Evolutionary conservation across 1,140 invertebrate species (phyloP), one percentile per base, ranked within the genome.

Genomic region (Orussus abietinus): DNA sequence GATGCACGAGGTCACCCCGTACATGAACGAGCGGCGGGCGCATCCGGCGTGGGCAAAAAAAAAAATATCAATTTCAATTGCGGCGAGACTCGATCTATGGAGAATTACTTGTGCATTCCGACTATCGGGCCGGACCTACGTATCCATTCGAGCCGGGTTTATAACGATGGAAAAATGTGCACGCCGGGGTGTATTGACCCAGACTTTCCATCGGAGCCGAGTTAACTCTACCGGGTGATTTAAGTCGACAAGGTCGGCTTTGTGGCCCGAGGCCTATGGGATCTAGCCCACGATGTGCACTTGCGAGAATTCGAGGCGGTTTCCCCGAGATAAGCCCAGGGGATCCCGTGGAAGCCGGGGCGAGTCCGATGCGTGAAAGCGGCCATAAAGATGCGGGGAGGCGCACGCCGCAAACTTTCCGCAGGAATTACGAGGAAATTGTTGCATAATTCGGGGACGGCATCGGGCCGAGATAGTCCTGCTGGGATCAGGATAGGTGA

Each of bases 61-160:
- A 52, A 57, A 55, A 58, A 64, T 60, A 59, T 57, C 59, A 59
- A 60, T 63, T 60, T 57, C 59, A 59, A 62, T 60, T 62, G 57
- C 39, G 57, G 56, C 56, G 49, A 53, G 40, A 56, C 56, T 63
- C 57, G 47, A 60, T 63, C 47, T 60, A 46, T 42, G 53, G 32
- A 40, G 38, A 53, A 46, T 43, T 36, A 44, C 54, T 58, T 56
- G 50, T 40, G 47, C 49, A 45, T 51, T 60, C 57, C 48, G 53
- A 25, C 36, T 43, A 30, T 26, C 37, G 47, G 33, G 40, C 45
- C 50, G 38, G 35, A 41, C 32, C 51, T 48, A 38, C 45, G 46
- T 49, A 57, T 53, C 47, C 54, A 60, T 59, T 56, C 50, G 38
- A 40, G 29, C 47, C 41, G 45, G 42, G 38, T 55, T 41, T 6